Percentiles rank a stretch among this genome's conserved stretches.
Conservation (phyloP, 2,888 invertebrate genomes). For the Drosophila algonquin region DNA sequence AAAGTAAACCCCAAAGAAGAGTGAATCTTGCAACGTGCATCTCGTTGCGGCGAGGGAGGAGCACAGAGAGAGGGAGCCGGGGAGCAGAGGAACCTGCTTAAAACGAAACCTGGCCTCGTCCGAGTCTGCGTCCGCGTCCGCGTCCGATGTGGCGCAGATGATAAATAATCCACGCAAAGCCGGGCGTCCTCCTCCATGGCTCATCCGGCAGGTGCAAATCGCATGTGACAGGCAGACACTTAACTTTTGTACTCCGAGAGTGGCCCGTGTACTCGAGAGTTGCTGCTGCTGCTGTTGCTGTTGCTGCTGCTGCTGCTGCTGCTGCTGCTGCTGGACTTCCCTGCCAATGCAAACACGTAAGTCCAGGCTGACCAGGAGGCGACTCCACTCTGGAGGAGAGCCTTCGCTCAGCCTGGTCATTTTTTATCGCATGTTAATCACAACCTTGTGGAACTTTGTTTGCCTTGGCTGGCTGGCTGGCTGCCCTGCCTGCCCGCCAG, state of each 20-base stretch:
- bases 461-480: constrained; percentile 50
- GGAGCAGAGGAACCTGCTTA: constrained; percentile 59
- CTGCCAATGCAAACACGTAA: constrained; percentile 71
- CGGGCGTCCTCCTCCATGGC: constrained; percentile 56
- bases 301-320: constrained; percentile 9
- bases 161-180: constrained; percentile 79
- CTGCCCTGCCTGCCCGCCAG: constrained; percentile 6
- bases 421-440: constrained; percentile 80
- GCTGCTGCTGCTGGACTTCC: constrained; percentile 10
- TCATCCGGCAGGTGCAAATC: constrained; percentile 82
- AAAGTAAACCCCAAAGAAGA: constrained; percentile 25
- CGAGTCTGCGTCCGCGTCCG: constrained; percentile 26
- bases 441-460: constrained; percentile 78
- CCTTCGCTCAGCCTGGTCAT: constrained; percentile 62
- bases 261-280: constrained; percentile 54
- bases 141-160: constrained; percentile 69
- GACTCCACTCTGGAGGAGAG: constrained; percentile 38
- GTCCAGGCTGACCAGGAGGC: constrained; percentile 65
- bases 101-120: constrained; percentile 61
- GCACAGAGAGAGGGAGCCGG: constrained; percentile 29
- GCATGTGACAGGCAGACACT: constrained; percentile 80
- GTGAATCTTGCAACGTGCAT: constrained; percentile 75
- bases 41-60: constrained; percentile 30
- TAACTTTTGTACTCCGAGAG: constrained; percentile 71
- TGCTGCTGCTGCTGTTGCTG: constrained; percentile 3